phyloP scores from a whole-genome alignment of 2,113 vertebrate genomes.

The Rhea pennata region DNA sequence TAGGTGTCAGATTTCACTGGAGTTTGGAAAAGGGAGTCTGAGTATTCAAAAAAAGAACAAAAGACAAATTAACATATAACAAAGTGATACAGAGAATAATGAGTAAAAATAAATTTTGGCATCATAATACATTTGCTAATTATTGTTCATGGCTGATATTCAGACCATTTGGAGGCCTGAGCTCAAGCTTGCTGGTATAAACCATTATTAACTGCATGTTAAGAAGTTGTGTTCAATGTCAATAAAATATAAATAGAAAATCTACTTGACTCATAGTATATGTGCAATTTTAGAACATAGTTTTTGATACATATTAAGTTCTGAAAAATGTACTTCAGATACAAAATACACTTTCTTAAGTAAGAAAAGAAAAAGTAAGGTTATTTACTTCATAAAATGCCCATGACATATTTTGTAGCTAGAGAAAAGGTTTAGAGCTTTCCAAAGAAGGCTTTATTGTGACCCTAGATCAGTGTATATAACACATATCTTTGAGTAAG shows the following conservation, averaged over 20 bases:
- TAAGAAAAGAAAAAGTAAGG: background rate
- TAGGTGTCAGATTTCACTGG: background rate
- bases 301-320: background rate
- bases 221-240: background rate
- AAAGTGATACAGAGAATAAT: background rate
- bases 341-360: background rate
- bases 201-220: background rate
- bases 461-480: accelerated
- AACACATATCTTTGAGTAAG: background rate
- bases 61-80: background rate
- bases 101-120: background rate
- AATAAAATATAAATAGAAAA: background rate
- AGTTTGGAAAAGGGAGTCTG: background rate
- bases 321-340: background rate
- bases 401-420: background rate
- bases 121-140: background rate
- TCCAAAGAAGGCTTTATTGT: background rate
- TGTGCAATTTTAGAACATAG: background rate
- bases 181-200: background rate
- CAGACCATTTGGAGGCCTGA: background rate
- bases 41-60: background rate
- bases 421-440: background rate
- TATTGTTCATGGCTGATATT: background rate
- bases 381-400: background rate
- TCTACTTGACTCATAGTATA: background rate